Conservation (phyloP, 35 echinoderm and acorn worm species). For the Diadema setosum region DNA sequence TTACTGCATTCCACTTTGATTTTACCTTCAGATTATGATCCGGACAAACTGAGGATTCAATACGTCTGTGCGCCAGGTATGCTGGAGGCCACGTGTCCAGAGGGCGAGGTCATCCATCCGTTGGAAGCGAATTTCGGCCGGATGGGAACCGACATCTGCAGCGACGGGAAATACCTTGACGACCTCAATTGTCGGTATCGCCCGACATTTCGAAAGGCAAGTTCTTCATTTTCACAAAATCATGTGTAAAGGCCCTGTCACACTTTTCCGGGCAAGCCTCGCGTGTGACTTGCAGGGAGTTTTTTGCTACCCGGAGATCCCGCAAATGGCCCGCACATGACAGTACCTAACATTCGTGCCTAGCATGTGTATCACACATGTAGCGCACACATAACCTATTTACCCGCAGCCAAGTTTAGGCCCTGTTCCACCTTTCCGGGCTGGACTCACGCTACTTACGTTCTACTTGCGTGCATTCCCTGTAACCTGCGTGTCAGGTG, state of each 20-base stretch:
- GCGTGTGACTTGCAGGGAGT: background rate
- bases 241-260: background rate
- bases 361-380: too few relatives aligned
- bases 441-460: too few relatives aligned
- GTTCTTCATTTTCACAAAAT: background rate
- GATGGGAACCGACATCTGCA: background rate
- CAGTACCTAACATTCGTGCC: too few relatives aligned
- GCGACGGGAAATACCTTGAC: background rate
- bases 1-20: background rate
- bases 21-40: background rate
- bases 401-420: too few relatives aligned
- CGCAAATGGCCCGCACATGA: too few relatives aligned
- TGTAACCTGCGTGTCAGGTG: too few relatives aligned
- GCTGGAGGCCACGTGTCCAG: background rate
- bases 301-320: too few relatives aligned
- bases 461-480: too few relatives aligned
- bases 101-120: background rate
- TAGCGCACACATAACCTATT: too few relatives aligned
- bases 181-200: background rate
- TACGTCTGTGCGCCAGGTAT: background rate
- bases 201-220: background rate
- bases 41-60: background rate
- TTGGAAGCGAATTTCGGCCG: background rate
- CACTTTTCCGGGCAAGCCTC: background rate
- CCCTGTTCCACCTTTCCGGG: too few relatives aligned